phyloP scores from a whole-genome alignment of 2,113 vertebrate genomes.

The Dendropsophus ebraccatus region DNA sequence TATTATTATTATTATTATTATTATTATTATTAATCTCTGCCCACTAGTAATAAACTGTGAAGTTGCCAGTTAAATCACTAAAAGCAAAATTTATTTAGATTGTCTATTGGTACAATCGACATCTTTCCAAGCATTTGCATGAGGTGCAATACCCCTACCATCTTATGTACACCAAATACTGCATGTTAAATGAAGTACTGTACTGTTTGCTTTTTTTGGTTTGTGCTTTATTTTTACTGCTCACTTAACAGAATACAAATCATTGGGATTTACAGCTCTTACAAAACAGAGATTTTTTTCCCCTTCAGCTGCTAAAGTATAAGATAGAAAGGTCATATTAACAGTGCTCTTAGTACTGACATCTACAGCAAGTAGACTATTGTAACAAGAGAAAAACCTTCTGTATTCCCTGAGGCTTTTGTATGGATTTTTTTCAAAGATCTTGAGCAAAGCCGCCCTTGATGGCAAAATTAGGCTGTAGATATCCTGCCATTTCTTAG shows the following conservation, averaged over 20 bases:
- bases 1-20: too few species aligned
- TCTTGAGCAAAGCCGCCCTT: constrained; percentile 31
- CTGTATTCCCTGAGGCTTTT: constrained; percentile 47
- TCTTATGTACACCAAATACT: too few species aligned
- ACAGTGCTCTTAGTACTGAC: constrained; percentile 47
- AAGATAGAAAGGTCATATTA: constrained; percentile 55
- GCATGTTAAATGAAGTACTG: too few species aligned
- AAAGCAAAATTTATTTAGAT: too few species aligned
- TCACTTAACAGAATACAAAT: constrained; percentile 60
- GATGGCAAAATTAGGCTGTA: constrained; percentile 31
- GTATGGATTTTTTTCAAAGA: constrained; percentile 39
- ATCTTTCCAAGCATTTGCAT: too few species aligned
- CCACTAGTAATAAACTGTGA: not conserved
- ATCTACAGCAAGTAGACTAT: constrained; percentile 54
- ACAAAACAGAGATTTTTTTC: constrained; percentile 26
- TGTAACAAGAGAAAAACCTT: constrained; percentile 55
- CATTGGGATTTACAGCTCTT: constrained; percentile 62
- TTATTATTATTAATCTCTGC: too few species aligned
- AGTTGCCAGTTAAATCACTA: not conserved
- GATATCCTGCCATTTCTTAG: constrained; percentile 8
- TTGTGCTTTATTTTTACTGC: constrained; percentile 57
- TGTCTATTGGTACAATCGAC: too few species aligned
- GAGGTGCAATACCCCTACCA: too few species aligned
- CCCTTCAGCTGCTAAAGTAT: constrained; percentile 40
- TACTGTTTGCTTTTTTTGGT: too few species aligned